Evolutionary conservation across 2,797 vertebrate genomes (phyloP), one percentile per base, ranked within the genome.

Genomic region (Hoplostethus atlanticus): DNA sequence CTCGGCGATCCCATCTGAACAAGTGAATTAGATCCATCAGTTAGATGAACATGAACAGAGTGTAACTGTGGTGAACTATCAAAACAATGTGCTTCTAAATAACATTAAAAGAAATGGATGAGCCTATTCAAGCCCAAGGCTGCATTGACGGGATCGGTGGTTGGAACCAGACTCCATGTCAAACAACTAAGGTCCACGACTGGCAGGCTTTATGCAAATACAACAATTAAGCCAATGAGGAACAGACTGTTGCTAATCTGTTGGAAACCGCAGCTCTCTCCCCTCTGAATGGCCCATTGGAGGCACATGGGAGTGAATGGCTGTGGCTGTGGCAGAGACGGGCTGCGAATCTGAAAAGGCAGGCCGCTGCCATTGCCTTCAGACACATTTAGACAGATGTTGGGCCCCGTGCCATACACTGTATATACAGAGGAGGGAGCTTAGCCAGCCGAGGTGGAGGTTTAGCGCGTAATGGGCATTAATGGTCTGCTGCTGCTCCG

Each of bases 201-300:
- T 86, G 74, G 85, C 89, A 88, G 85, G 76, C 85, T 92, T 84
- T 91, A 90, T 90, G 87, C 88, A 92, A 90, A 91, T 90, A 86
- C 79, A 80, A 85, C 85, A 88, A 86, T 91, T 89, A 88, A 91
- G 81, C 86, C 91, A 93, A 92, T 86, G 83, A 90, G 83, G 80
- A 89, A 91, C 91, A 94, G 92, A 92, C 89, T 91, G 90, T 82
- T 84, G 81, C 91, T 93, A 93, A 93, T 94, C 91, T 90, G 81
- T 85, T 92, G 85, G 83, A 91, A 92, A 91, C 89, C 89, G 77
- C 90, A 91, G 71, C 81, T 81, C 87, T 84, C 79, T 85, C 80
- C 80, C 78, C 59, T 81, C 75, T 90, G 71, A 90, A 89, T 73
- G 85, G 81, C 70, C 77, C 78, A 78, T 78, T 79, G 79, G 81